These are phyloP conservation scores for Ypsolopha scabrella DNA, from an alignment of 2,888 invertebrate species.

Conservation along the genomic window DNA sequence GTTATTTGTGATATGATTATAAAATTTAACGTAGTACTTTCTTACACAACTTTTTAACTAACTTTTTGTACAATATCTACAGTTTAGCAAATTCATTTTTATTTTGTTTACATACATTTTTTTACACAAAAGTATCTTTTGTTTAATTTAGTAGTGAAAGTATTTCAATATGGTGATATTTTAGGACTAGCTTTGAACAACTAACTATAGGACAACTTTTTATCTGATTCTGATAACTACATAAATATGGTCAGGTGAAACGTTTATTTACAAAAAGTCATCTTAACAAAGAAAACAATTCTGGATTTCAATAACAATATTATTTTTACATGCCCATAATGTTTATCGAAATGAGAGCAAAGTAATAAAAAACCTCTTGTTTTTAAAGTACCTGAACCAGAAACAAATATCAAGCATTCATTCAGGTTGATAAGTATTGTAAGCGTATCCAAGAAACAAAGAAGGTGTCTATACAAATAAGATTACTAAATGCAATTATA, in stretches of 20 bases:
- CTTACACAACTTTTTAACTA: conserved; percentile 34
- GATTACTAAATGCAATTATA: neutral
- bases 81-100: conserved; percentile 25
- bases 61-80: conserved; percentile 63
- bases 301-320: too few species aligned
- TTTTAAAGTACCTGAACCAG: too few species aligned
- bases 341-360: too few species aligned
- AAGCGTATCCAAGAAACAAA: too few species aligned
- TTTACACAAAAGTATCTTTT: conserved; percentile 7
- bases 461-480: neutral
- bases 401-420: too few species aligned
- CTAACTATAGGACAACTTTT: conserved; percentile 55
- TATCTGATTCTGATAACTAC: neutral
- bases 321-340: too few species aligned
- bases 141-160: conserved; percentile 13
- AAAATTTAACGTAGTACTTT: conserved; percentile 46
- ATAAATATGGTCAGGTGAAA: conserved; percentile 1
- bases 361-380: too few species aligned
- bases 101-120: conserved; percentile 15
- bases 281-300: too few species aligned
- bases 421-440: too few species aligned
- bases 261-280: neutral
- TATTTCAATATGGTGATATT: conserved; percentile 30
- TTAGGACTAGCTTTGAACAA: conserved; percentile 65
- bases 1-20: conserved; percentile 57